phyloP scores from a whole-genome alignment of 2,797 vertebrate species.

The Pseudochromis fuscus region DNA sequence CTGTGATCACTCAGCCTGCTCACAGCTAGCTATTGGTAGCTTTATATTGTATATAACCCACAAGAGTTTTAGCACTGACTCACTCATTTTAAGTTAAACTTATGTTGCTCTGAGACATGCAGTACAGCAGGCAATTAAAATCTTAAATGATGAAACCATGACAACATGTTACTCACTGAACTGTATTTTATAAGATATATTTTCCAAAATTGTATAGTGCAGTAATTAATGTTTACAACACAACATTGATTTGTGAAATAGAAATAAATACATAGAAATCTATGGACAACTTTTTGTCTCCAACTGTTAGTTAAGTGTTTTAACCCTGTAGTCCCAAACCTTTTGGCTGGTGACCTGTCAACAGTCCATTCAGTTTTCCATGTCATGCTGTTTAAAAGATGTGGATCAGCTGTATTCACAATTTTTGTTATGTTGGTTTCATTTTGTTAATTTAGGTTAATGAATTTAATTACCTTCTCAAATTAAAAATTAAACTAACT shows the following conservation, averaged over 20 bases:
- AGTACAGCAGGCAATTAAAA: not conserved
- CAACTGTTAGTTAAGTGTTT: not conserved
- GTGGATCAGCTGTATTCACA: too few relatives aligned
- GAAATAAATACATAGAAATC: too few relatives aligned
- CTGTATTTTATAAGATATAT: not conserved
- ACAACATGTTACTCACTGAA: not conserved
- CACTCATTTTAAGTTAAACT: conserved; percentile 29
- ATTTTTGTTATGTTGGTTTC: too few relatives aligned
- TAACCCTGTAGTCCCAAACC: not conserved
- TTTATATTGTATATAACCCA: not conserved
- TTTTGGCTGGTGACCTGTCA: too few relatives aligned
- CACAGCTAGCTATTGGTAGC: not conserved
- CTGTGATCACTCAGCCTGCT: not conserved
- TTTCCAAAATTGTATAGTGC: not conserved
- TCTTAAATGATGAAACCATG: conserved; percentile 7
- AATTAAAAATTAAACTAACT: too few relatives aligned
- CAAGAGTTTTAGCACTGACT: conserved; percentile 1
- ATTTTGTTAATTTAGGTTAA: too few relatives aligned
- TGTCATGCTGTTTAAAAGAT: too few relatives aligned
- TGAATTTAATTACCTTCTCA: too few relatives aligned
- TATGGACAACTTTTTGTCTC: not conserved
- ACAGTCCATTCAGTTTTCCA: too few relatives aligned
- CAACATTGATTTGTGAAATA: not conserved
- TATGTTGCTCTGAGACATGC: not conserved
- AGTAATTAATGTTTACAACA: not conserved